Percentiles rank a stretch among this genome's conserved stretches.
Evolutionary conservation across 2,888 invertebrate species (phyloP).

Genomic region (Fragum sueziense): DNA sequence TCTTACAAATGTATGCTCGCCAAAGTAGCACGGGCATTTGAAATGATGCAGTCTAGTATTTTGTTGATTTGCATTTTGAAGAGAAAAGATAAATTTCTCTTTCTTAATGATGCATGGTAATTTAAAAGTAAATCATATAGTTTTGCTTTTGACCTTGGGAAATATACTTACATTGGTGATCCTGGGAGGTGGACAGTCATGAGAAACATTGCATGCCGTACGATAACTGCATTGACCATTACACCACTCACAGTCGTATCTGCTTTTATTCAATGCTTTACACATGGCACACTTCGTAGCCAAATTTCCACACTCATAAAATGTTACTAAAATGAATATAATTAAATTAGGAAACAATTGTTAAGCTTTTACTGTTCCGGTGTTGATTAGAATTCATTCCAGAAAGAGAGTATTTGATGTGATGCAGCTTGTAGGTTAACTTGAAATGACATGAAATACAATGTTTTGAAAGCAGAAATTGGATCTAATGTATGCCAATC

Average conservation of each 20-base stretch:
- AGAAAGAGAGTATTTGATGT: not conserved
- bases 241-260: conserved; percentile 14
- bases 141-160: not conserved
- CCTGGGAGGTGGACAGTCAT: not conserved
- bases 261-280: not conserved
- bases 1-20: too few species aligned
- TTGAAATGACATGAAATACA: too few species aligned
- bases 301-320: not conserved
- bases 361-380: not conserved
- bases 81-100: not conserved
- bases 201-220: too few species aligned
- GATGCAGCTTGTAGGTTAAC: too few species aligned
- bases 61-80: not conserved
- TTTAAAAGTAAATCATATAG: not conserved
- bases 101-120: not conserved
- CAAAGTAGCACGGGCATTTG: not conserved
- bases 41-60: not conserved
- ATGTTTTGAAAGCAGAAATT: too few species aligned
- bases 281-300: conserved; percentile 16
- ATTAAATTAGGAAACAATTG: not conserved
- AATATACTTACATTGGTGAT: not conserved
- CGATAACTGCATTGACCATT: not conserved
- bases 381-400: not conserved
- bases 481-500: too few species aligned
- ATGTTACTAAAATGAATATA: conserved; percentile 4